These are phyloP conservation scores for Cariama cristata DNA, from an alignment of 2,113 vertebrate genomes.

Conservation along the genomic window DNA sequence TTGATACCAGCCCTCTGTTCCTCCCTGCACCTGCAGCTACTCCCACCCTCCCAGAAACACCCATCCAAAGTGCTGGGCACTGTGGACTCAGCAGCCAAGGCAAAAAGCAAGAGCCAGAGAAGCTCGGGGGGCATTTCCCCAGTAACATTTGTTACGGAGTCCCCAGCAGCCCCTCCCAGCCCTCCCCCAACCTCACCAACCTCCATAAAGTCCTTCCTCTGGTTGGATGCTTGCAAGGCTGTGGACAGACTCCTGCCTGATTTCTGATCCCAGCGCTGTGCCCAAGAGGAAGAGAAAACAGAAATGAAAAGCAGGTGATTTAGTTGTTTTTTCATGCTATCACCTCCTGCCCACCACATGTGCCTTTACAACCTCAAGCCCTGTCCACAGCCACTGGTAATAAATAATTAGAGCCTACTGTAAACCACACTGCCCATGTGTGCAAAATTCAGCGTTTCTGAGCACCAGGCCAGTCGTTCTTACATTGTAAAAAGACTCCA, in stretches of 20 bases:
- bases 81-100: accelerated
- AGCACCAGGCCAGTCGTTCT: neutral
- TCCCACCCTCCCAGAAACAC: neutral
- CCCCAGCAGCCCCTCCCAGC: neutral
- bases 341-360: neutral
- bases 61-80: neutral
- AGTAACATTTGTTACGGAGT: neutral
- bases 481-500: neutral
- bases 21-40: neutral
- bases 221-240: slow-evolving; percentile 89
- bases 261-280: slow-evolving; percentile 95
- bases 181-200: slow-evolving; percentile 66
- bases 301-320: neutral
- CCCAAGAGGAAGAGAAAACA: neutral
- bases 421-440: accelerated
- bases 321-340: neutral
- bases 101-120: neutral
- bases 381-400: neutral
- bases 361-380: neutral
- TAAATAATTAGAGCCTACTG: neutral
- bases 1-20: neutral
- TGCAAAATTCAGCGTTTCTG: neutral
- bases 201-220: slow-evolving; percentile 99
- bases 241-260: slow-evolving; percentile 86
- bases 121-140: neutral